Conservation (phyloP, 2,888 invertebrate species). For the Nomada ferruginata region DNA sequence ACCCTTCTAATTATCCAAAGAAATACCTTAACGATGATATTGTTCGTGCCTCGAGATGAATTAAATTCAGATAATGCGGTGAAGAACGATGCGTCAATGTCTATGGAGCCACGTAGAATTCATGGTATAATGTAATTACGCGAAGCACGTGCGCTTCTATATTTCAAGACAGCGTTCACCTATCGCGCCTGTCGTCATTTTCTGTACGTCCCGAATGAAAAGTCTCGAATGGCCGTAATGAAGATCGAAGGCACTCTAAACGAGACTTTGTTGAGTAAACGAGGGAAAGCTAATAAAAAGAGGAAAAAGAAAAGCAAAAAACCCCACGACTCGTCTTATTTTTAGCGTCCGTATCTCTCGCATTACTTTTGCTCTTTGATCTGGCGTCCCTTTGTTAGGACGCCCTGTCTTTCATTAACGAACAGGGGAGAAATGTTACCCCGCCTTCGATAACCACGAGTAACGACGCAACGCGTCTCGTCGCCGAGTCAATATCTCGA, state of each 20-base stretch:
- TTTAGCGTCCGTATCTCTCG: conserved; percentile 34
- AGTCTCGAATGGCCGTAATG: conserved; percentile 26
- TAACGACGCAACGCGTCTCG: conserved; percentile 27
- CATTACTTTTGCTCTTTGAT: conserved; percentile 57
- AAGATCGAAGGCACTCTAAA: conserved; percentile 64
- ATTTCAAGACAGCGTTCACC: background rate
- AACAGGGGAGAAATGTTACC: conserved; percentile 10
- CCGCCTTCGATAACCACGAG: conserved; percentile 33
- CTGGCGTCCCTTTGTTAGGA: conserved; percentile 44
- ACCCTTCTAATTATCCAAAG: background rate
- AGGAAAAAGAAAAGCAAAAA: conserved; percentile 8
- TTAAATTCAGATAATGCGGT: conserved; percentile 8
- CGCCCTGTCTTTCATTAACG: conserved; percentile 29
- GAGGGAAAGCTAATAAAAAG: conserved; percentile 45
- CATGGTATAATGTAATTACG: conserved; percentile 4
- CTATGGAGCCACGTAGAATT: background rate
- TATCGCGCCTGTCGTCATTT: background rate
- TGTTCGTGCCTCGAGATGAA: background rate
- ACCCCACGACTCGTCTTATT: conserved; percentile 34
- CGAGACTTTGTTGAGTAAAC: conserved; percentile 63
- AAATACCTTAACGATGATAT: background rate
- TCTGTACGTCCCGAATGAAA: conserved; percentile 1
- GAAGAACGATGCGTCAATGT: background rate
- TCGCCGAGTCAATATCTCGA: conserved; percentile 3
- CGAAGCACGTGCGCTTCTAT: background rate